A percentile compares a stretch with the other conserved stretches of the same genome.
Conservation (phyloP, 2,888 invertebrate genomes). For the Choristoneura rosaceana region DNA sequence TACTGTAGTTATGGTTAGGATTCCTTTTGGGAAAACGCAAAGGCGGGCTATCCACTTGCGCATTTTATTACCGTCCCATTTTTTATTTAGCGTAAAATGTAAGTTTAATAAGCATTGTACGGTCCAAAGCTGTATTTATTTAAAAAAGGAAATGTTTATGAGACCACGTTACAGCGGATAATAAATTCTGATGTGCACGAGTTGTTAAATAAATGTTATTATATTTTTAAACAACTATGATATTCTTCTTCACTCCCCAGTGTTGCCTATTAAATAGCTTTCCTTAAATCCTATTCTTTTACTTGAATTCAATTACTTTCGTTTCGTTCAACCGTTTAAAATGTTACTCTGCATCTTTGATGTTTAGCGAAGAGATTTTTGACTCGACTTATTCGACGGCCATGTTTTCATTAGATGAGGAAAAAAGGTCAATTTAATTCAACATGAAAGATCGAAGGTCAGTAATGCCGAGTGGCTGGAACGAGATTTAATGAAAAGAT, state of each 20-base stretch:
- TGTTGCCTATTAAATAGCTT: neutral
- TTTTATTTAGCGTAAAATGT: conserved; percentile 37
- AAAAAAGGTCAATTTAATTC: conserved; percentile 71
- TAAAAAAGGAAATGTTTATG: conserved; percentile 30
- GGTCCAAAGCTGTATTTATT: conserved; percentile 44
- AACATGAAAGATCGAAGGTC: conserved; percentile 66
- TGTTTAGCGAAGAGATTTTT: conserved; percentile 71
- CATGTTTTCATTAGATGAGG: conserved; percentile 64
- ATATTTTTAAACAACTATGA: neutral
- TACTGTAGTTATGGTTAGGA: conserved; percentile 27
- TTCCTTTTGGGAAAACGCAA: conserved; percentile 30
- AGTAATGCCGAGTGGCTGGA: conserved; percentile 21
- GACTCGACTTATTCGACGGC: conserved; percentile 61
- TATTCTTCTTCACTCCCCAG: neutral
- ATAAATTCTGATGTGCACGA: neutral
- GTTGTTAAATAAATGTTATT: neutral
- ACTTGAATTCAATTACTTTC: conserved; percentile 22
- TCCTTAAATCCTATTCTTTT: conserved; percentile 18
- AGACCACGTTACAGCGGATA: conserved; percentile 3
- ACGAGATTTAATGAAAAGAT: conserved; percentile 27
- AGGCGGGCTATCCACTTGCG: conserved; percentile 16
- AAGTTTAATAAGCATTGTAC: conserved; percentile 30
- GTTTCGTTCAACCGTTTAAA: conserved; percentile 31
- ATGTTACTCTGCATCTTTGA: conserved; percentile 63
- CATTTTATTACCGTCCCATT: conserved; percentile 33